phyloP scores from a whole-genome alignment of 2,113 vertebrate genomes.

The Pongo pygmaeus region DNA sequence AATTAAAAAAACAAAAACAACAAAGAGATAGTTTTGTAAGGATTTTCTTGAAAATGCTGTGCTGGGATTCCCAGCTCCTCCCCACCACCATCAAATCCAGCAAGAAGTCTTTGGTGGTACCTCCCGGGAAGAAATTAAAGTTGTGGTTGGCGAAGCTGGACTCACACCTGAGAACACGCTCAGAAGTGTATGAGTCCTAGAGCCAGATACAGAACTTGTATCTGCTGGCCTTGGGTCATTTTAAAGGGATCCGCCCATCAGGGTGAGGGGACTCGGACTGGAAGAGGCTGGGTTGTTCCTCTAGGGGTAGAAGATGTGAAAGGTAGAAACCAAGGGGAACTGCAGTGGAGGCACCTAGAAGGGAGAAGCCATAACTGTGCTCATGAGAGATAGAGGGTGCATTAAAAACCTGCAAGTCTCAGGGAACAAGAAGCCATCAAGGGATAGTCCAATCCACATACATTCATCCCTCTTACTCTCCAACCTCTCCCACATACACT shows the following conservation, averaged over 20 bases:
- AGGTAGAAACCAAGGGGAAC: neutral
- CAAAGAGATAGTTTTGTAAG: neutral
- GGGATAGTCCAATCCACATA: neutral
- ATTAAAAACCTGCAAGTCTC: neutral
- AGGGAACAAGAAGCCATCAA: neutral
- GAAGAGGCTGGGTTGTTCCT: neutral
- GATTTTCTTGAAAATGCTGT: neutral
- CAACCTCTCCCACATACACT: accelerated
- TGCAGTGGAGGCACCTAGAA: neutral
- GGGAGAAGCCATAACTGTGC: too few relatives aligned
- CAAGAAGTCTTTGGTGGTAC: neutral
- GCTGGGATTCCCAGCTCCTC: neutral
- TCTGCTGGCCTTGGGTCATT: neutral
- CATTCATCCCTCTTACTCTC: neutral
- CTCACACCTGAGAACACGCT: neutral
- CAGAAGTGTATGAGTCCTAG: neutral
- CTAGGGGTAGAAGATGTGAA: neutral
- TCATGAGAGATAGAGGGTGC: neutral
- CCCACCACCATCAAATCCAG: neutral
- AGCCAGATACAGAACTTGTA: neutral
- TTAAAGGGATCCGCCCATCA: neutral
- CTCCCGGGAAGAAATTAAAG: neutral
- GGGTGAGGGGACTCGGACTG: too few relatives aligned
- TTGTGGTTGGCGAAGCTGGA: neutral
- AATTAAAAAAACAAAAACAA: neutral